phyloP scores from a whole-genome alignment of 92 coral and sea anemone genomes.

The Ricordea florida region DNA sequence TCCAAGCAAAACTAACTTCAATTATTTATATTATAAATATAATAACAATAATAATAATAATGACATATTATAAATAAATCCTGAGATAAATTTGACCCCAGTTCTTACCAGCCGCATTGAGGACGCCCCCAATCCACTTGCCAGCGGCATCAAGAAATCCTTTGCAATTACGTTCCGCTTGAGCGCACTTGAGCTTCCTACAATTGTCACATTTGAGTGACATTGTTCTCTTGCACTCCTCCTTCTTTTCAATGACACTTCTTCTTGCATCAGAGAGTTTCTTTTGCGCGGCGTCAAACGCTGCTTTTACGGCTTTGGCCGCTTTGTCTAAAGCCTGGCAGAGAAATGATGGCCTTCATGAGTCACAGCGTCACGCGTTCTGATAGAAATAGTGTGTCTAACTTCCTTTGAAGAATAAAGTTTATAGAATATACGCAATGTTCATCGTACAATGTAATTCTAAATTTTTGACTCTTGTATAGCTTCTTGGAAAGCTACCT shows the following conservation, averaged over 20 bases:
- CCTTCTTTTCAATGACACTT: constrained; percentile 73
- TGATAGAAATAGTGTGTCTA: neutral
- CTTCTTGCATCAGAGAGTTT: constrained; percentile 78
- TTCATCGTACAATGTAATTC: too few species aligned
- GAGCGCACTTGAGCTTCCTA: constrained; percentile 72
- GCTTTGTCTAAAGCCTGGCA: constrained; percentile 84
- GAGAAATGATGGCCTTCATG: neutral
- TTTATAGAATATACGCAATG: too few species aligned
- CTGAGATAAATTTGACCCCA: too few species aligned
- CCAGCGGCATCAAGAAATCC: constrained; percentile 88
- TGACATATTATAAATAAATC: too few species aligned
- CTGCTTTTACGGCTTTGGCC: constrained; percentile 82
- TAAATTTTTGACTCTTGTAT: too few species aligned
- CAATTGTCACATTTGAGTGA: constrained; percentile 88
- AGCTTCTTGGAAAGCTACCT: too few species aligned
- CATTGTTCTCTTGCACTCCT: constrained; percentile 91
- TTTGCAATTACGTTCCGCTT: constrained; percentile 87
- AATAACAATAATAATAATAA: too few species aligned
- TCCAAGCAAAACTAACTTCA: neutral
- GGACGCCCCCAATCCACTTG: constrained; percentile 93
- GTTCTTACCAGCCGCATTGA: constrained; percentile 76
- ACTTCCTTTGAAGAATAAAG: too few species aligned
- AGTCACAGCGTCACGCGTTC: neutral
- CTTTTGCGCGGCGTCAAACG: constrained; percentile 86
- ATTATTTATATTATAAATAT: too few species aligned